phyloP scores from a whole-genome alignment of 2,888 invertebrate genomes.

The Hemaris fuciformis region DNA sequence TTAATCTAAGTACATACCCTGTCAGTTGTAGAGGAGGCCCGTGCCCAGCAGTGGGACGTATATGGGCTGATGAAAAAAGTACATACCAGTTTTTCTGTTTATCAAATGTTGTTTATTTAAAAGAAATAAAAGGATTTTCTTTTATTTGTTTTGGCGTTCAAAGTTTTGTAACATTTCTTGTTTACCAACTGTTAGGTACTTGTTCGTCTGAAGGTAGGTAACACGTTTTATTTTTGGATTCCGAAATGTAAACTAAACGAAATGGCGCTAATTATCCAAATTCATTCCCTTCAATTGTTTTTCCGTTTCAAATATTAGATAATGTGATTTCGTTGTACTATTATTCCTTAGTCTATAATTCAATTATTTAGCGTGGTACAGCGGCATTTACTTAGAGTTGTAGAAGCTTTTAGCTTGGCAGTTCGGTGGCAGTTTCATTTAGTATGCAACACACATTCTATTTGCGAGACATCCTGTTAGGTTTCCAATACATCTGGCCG shows the following conservation, averaged over 20 bases:
- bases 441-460: slow-evolving; percentile 67
- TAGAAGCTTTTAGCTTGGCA: slow-evolving; percentile 24
- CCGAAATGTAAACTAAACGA: background rate
- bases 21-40: too few relatives aligned
- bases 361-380: background rate
- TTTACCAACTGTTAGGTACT: too few relatives aligned
- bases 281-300: background rate
- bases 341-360: background rate
- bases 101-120: too few relatives aligned
- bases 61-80: too few relatives aligned
- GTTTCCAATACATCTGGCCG: slow-evolving; percentile 78
- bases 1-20: too few relatives aligned
- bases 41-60: too few relatives aligned
- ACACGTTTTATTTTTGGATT: too few relatives aligned
- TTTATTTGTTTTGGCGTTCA: too few relatives aligned
- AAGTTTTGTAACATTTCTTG: too few relatives aligned
- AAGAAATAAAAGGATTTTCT: too few relatives aligned
- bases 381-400: background rate
- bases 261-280: background rate
- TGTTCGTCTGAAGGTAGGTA: too few relatives aligned
- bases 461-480: slow-evolving; percentile 79
- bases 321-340: background rate
- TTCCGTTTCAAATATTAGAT: background rate
- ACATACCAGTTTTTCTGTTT: too few relatives aligned
- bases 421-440: slow-evolving; percentile 41